Evolutionary conservation across 2,888 invertebrate species (phyloP), one percentile per base, ranked within the genome.

Genomic region (Meloe dianella): DNA sequence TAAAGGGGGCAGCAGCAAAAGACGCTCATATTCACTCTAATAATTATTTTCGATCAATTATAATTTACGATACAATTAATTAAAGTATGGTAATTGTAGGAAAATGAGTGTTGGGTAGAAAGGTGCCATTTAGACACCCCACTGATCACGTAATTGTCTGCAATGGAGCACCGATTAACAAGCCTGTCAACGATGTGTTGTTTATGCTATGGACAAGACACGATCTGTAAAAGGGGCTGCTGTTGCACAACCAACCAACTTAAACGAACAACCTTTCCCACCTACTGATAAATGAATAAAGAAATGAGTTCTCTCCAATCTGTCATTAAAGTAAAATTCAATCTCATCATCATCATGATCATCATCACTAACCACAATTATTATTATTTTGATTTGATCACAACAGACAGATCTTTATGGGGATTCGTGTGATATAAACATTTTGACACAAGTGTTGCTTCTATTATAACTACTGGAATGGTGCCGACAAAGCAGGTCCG

Each of bases 131-230:
- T 71, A 69, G 71, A 61, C 66, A 70, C 72, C 74, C 73, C 67
- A 70, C 67, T 57, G 74, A 64, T 72, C 72, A 51, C 67, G 72
- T 74, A 74, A 74, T 74, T 74, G 74, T 73, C 72, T 73, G 71
- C 68, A 67, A 70, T 72, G 67, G 72, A 64, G 54, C 54, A 54
- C 67, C 74, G 73, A 75, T 75, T 75, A 75, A 73, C 73, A 69
- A 72, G 72, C 69, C 65, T 74, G 75, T 75, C 75, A 72, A 71
- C 74, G 54, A 14, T 22, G 67, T 67, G 69, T 75, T 69, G 73
- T 75, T 75, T 75, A 75, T 75, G 73, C 68, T 61, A n/a, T 54
- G 14, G 54, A 54, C 54, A 54, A 54, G 54, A 54, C 54, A 54
- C 54, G 54, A 54, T 54, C 54, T 24, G 14, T 41, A 12, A 54